These are phyloP conservation scores for Synergus umbraculus DNA, from an alignment of 2,888 invertebrate species.

Conservation along the genomic window DNA sequence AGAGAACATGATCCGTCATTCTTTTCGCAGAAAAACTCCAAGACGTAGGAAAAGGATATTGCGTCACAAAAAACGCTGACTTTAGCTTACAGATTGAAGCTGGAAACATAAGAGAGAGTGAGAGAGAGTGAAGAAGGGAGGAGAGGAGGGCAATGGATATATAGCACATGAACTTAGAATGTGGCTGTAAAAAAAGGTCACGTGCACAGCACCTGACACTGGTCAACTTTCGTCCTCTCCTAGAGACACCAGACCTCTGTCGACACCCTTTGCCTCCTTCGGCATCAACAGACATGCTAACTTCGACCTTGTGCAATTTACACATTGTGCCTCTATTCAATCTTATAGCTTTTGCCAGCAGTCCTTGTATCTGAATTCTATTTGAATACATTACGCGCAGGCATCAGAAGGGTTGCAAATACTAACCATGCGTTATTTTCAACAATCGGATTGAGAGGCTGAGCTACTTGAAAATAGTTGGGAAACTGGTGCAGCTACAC, in stretches of 20 bases:
- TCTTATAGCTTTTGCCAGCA: constrained; percentile 9
- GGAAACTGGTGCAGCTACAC: no score
- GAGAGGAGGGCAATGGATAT: constrained; percentile 8
- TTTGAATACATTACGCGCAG: constrained; percentile 17
- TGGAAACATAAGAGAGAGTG: not conserved
- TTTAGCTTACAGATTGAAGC: constrained; percentile 15
- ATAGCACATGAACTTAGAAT: constrained; percentile 17
- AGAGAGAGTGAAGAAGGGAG: not conserved
- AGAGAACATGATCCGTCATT: constrained; percentile 16
- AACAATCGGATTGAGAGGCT: no score
- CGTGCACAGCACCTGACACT: constrained; percentile 24
- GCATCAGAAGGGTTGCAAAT: not conserved
- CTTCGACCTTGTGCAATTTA: constrained; percentile 18
- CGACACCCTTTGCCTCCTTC: constrained; percentile 11
- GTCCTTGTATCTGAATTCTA: constrained; percentile 15
- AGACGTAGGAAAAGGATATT: constrained; percentile 5
- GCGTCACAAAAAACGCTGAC: constrained; percentile 36
- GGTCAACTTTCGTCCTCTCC: constrained; percentile 2
- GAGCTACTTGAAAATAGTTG: no score
- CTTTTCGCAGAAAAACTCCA: constrained; percentile 12
- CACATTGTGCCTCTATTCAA: not conserved
- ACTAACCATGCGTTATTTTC: no score
- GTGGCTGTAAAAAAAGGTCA: constrained; percentile 29
- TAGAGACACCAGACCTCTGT: not conserved
- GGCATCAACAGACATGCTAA: constrained; percentile 23